These are phyloP conservation scores for Callorhinus ursinus DNA, from an alignment of 2,113 vertebrate species.

Conservation along the genomic window DNA sequence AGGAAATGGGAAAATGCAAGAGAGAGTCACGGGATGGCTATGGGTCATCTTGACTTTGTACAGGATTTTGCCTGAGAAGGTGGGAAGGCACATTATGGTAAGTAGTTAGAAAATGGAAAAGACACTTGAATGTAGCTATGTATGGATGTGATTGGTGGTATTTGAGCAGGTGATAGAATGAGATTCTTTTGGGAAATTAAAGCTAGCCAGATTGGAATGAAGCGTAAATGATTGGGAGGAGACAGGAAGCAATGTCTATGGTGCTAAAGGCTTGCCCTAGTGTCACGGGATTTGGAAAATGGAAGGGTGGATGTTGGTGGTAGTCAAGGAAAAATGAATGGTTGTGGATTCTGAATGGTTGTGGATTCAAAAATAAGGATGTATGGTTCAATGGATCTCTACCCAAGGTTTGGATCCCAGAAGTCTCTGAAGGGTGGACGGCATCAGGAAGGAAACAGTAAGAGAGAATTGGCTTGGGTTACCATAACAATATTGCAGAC, in stretches of 20 bases:
- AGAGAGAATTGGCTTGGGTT: neutral
- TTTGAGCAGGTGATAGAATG: neutral
- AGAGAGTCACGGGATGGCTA: neutral
- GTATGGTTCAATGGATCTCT: neutral
- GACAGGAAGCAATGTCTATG: neutral
- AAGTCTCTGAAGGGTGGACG: neutral
- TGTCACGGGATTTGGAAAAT: neutral
- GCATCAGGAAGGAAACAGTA: neutral
- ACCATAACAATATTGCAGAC: too few species aligned
- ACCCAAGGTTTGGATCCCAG: neutral
- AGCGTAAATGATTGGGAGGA: neutral
- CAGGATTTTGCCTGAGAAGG: neutral
- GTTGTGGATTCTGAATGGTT: neutral
- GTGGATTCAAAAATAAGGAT: neutral
- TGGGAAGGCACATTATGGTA: neutral
- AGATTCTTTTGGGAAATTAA: neutral
- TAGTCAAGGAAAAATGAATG: neutral
- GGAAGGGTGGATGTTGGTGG: neutral
- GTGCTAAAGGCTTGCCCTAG: neutral
- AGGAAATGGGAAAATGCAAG: neutral
- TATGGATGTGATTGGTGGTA: neutral
- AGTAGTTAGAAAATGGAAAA: neutral
- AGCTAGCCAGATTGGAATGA: neutral
- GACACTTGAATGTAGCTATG: neutral
- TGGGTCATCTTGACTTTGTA: constrained; percentile 33